Percentiles rank a stretch among this genome's conserved stretches.
Conservation (phyloP, 1,140 invertebrate species). For the Ceratosolen solmsi region DNA sequence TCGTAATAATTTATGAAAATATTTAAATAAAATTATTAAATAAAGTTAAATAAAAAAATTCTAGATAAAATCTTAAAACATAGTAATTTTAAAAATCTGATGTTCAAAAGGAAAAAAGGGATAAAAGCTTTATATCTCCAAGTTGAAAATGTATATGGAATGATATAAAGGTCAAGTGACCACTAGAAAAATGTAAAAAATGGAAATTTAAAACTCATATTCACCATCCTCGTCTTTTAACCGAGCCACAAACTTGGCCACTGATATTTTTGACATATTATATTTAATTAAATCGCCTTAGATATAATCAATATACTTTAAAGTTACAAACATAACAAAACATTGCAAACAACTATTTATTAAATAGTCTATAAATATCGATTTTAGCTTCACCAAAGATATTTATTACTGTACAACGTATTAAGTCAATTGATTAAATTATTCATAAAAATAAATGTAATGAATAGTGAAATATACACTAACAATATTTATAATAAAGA, state of each 20-base stretch:
- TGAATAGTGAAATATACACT: too few relatives aligned
- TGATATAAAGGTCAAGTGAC: conserved; percentile 39
- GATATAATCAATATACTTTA: conserved; percentile 25
- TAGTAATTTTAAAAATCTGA: neutral
- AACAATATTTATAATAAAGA: too few relatives aligned
- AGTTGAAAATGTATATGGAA: neutral
- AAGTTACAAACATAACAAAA: neutral
- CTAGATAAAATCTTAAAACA: too few relatives aligned
- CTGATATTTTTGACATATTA: conserved; percentile 17
- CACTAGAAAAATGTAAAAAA: conserved; percentile 50
- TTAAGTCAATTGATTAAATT: too few relatives aligned
- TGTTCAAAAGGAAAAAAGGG: neutral
- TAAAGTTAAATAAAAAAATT: too few relatives aligned
- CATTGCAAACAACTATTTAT: neutral
- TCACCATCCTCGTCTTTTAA: neutral
- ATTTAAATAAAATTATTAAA: too few relatives aligned
- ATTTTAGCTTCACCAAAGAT: neutral
- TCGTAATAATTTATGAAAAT: too few relatives aligned
- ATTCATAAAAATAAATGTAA: too few relatives aligned
- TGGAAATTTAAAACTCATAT: conserved; percentile 32
- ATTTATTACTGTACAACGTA: too few relatives aligned
- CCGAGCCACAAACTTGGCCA: conserved; percentile 3
- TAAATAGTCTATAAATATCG: neutral
- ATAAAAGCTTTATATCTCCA: conserved; percentile 6
- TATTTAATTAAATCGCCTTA: conserved; percentile 42